phyloP scores from a whole-genome alignment of 2,797 vertebrate genomes.

The Ctenochaetus hawaiiensis region DNA sequence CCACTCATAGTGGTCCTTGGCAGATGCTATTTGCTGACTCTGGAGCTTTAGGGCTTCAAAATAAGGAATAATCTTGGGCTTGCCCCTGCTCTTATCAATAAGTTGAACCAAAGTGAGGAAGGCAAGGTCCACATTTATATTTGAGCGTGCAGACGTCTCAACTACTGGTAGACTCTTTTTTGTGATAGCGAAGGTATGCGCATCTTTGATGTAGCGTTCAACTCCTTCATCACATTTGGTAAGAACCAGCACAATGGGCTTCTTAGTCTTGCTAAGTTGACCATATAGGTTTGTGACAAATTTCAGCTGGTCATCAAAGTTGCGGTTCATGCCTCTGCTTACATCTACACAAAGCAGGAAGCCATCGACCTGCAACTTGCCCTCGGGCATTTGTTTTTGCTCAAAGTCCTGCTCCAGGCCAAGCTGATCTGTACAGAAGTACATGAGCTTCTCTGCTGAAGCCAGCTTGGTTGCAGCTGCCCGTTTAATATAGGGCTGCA shows the following conservation, averaged over 20 bases:
- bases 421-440: constrained; percentile 98
- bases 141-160: constrained; percentile 97
- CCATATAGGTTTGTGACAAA: constrained; percentile 95
- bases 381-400: constrained; percentile 99
- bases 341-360: constrained; percentile 96
- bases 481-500: constrained; percentile 97
- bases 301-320: constrained; percentile 98
- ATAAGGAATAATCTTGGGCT: constrained; percentile 97
- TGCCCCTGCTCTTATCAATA: constrained; percentile 92
- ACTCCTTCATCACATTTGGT: constrained; percentile 99
- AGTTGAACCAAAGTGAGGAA: constrained; percentile 95
- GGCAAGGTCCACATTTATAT: constrained; percentile 96
- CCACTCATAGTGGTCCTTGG: constrained; percentile 98
- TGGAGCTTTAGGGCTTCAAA: constrained; percentile 98
- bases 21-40: constrained; percentile 96
- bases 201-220: constrained; percentile 97
- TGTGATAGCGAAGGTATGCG: constrained; percentile 94
- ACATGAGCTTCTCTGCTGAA: constrained; percentile 99
- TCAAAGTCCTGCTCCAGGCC: constrained; percentile 99
- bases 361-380: constrained; percentile 95
- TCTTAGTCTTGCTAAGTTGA: constrained; percentile 96
- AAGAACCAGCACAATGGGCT: constrained; percentile 93
- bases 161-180: constrained; percentile 99
- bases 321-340: constrained; percentile 98
- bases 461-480: constrained; percentile 95